Percentiles rank a stretch among this genome's conserved stretches.
phyloP scores from a whole-genome alignment of 2,113 vertebrate genomes.

The Nymphicus hollandicus region DNA sequence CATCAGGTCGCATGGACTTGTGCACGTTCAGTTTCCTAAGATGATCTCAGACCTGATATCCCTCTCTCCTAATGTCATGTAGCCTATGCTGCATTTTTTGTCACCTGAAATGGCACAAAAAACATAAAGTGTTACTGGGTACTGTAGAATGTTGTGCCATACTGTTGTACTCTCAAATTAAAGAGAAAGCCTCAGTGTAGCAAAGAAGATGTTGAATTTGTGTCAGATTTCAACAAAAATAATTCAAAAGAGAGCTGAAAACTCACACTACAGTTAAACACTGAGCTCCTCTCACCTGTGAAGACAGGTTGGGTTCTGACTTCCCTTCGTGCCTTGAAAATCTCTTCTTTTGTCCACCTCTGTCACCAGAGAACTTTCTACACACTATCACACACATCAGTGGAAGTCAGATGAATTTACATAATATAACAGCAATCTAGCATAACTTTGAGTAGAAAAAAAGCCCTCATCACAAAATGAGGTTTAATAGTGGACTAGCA shows the following conservation, averaged over 20 bases:
- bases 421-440: neutral
- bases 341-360: neutral
- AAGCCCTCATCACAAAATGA: neutral
- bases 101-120: neutral
- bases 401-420: neutral
- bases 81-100: neutral
- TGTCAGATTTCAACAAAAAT: neutral
- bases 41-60: neutral
- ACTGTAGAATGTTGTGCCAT: neutral
- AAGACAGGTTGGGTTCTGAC: neutral
- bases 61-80: neutral
- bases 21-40: neutral
- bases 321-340: neutral
- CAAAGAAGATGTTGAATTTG: neutral
- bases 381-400: neutral
- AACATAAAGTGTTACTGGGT: neutral
- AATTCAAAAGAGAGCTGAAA: neutral
- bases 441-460: neutral
- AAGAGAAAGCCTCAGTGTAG: neutral
- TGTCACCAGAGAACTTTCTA: neutral
- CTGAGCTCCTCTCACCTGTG: neutral
- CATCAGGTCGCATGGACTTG: neutral
- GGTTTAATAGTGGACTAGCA: neutral
- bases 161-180: neutral
- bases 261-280: neutral